These are phyloP conservation scores for Cygnus olor DNA, from an alignment of 2,797 vertebrate genomes.

Conservation along the genomic window DNA sequence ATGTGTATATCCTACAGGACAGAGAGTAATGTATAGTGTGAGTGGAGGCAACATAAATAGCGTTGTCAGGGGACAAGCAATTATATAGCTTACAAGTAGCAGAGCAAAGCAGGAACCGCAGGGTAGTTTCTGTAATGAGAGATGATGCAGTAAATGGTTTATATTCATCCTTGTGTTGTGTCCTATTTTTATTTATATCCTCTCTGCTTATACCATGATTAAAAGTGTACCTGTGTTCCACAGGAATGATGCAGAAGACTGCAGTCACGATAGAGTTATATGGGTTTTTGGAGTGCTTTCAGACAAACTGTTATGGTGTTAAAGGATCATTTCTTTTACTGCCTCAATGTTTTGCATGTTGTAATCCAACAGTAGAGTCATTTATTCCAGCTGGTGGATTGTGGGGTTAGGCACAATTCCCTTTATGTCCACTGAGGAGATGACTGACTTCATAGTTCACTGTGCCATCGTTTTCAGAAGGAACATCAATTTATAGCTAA, in stretches of 20 bases:
- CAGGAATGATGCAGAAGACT: background rate
- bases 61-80: constrained; percentile 8
- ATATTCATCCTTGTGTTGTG: background rate
- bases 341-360: background rate
- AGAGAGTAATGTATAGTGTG: background rate
- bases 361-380: background rate
- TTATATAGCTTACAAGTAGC: constrained; percentile 32
- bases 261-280: accelerated
- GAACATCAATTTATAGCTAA: background rate
- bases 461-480: background rate
- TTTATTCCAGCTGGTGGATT: background rate
- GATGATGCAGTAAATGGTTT: background rate
- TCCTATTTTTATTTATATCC: background rate
- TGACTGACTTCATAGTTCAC: background rate
- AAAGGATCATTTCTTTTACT: background rate
- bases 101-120: constrained; percentile 41
- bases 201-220: background rate
- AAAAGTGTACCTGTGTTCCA: background rate
- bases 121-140: constrained; percentile 17
- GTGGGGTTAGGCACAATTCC: background rate
- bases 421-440: background rate
- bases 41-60: constrained; percentile 39
- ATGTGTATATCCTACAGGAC: background rate
- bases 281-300: background rate
- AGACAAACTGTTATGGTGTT: accelerated